Percentiles rank a stretch among this genome's conserved stretches.
These are phyloP conservation scores for Uropetala carovei DNA, from an alignment of 2,888 invertebrate genomes.

Conservation along the genomic window DNA sequence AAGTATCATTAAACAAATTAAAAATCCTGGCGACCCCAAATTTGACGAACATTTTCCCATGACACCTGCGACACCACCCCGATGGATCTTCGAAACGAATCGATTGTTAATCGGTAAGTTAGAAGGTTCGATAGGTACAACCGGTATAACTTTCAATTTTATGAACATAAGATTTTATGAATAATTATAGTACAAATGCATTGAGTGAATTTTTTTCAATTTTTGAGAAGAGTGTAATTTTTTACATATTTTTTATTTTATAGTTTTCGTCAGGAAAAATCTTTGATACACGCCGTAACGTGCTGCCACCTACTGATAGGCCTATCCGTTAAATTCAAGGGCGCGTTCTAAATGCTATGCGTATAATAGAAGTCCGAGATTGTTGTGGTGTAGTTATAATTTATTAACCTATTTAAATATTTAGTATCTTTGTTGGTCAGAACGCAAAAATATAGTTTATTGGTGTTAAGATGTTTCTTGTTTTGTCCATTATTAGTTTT, in stretches of 20 bases:
- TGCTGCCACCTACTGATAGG: background rate
- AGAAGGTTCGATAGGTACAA: background rate
- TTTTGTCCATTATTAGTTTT: too few relatives aligned
- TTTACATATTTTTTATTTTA: too few relatives aligned
- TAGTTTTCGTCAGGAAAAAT: background rate
- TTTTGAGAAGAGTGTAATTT: too few relatives aligned
- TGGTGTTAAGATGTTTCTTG: too few relatives aligned
- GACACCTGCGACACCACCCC: slow-evolving; percentile 29
- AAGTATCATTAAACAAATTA: background rate
- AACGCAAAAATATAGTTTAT: too few relatives aligned
- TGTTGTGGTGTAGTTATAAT: too few relatives aligned
- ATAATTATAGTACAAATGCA: too few relatives aligned
- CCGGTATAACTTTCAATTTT: background rate
- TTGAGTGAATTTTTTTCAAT: too few relatives aligned
- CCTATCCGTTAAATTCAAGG: background rate
- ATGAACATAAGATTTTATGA: too few relatives aligned
- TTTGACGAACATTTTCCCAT: slow-evolving; percentile 7
- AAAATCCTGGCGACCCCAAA: background rate
- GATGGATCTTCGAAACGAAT: slow-evolving; percentile 6
- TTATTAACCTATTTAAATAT: too few relatives aligned
- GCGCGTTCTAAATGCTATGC: background rate
- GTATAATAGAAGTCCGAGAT: background rate
- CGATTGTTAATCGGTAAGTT: background rate
- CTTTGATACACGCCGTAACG: background rate
- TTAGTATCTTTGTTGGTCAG: too few relatives aligned